Evolutionary conservation across 2,113 vertebrate species (phyloP), one percentile per base, ranked within the genome.

Genomic region (Ceyx cyanopectus): DNA sequence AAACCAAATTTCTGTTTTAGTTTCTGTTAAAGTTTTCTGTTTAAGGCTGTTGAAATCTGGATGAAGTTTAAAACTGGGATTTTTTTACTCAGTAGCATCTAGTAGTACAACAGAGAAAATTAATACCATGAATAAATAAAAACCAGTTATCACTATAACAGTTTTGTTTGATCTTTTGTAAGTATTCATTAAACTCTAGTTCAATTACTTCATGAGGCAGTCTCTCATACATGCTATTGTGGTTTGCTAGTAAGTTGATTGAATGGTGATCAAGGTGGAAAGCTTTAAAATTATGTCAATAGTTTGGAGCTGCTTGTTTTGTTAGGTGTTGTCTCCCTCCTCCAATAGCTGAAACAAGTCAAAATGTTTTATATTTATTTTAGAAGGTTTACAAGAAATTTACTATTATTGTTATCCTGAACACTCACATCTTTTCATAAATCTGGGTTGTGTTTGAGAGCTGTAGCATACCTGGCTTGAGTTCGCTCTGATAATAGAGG

Each of bases 221-320:
- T 68, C 62, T 86, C 32, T 66, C 5, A 2, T 56, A 27, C 23
- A 69, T 57, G 46, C 56, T 29, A 32, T 54, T 0, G 4, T 27
- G n/a, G 21, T 90, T 91, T 80, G 46, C 80, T 67, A 68, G 75
- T 90, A 40, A 56, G 40, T 70, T 93, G 63, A 70, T 92, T 91
- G 78, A 85, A 89, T 56, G 78, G 81, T 82, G 83, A 76, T 72
- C 66, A 67, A 89, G 90, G 56, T 88, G 48, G 73, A 92, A 90
- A 82, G 86, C 78, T 92, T 79, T 93, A 73, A 69, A 91, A 66
- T 27, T 61, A 1, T 10, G 6, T 84, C 18, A 84, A 65, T 53
- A 72, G 58, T 62, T 62, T 90, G 40, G 46, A 84, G 10, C 63
- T 15, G n/a, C 22, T 37, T 82, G 18, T 76, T 91, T 95, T 87